Percentiles rank a stretch among this genome's conserved stretches.
phyloP scores from a whole-genome alignment of 1,140 invertebrate species.

The Scaptomyza hsui region DNA sequence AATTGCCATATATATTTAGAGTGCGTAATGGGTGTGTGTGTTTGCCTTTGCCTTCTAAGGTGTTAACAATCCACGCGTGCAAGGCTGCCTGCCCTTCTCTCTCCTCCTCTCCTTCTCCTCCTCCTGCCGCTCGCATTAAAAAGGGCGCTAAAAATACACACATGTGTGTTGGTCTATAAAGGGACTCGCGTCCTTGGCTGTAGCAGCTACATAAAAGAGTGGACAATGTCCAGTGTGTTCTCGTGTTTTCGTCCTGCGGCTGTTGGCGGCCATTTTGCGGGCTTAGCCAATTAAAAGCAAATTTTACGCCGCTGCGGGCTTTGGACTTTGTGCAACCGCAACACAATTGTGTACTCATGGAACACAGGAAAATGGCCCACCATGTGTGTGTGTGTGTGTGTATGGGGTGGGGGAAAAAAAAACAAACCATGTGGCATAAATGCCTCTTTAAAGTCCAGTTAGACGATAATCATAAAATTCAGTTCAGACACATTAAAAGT shows the following conservation, averaged over 20 bases:
- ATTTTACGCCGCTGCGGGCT: conserved; percentile 51
- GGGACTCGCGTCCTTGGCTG: conserved; percentile 30
- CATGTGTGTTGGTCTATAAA: conserved; percentile 19
- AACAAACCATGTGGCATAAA: conserved; percentile 44
- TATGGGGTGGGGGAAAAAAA: conserved; percentile 15
- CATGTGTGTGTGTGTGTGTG: too few relatives aligned
- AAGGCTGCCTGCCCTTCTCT: too few relatives aligned
- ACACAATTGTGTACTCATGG: conserved; percentile 17
- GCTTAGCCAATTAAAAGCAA: conserved; percentile 74
- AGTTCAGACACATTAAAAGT: not conserved
- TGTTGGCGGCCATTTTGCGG: conserved; percentile 32
- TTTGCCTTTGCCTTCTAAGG: conserved; percentile 26
- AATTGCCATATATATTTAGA: not conserved
- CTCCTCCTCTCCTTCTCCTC: too few relatives aligned
- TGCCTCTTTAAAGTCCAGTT: conserved; percentile 49
- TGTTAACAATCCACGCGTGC: conserved; percentile 40
- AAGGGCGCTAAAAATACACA: conserved; percentile 66
- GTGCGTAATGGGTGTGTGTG: conserved; percentile 23
- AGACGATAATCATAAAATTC: conserved; percentile 36
- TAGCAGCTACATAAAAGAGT: conserved; percentile 20
- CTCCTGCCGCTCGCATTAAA: conserved; percentile 11
- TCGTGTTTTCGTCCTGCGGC: conserved; percentile 6
- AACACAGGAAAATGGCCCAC: conserved; percentile 32
- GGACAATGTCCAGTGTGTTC: conserved; percentile 15
- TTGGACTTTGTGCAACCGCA: conserved; percentile 31